A percentile compares a stretch with the other conserved stretches of the same genome.
These are phyloP conservation scores for Pseudococcus longispinus DNA, from an alignment of 2,888 invertebrate species.

Conservation along the genomic window DNA sequence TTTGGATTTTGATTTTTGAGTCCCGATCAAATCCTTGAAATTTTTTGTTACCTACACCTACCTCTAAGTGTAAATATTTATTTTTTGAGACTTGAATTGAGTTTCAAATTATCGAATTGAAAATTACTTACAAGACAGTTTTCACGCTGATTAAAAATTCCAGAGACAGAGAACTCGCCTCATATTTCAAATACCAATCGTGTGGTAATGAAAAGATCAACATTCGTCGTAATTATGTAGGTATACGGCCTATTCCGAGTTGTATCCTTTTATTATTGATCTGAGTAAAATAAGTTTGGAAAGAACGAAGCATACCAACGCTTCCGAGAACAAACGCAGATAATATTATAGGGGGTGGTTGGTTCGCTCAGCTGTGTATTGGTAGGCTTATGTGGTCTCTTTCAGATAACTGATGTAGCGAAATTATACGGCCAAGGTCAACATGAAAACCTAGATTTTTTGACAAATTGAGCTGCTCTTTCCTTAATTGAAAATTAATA, in stretches of 20 bases:
- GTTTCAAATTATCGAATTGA: neutral
- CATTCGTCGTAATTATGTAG: neutral
- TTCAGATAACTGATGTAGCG: conserved; percentile 2
- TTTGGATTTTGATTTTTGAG: no score
- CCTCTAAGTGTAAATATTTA: no score
- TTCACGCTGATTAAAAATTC: neutral
- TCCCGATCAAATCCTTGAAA: no score
- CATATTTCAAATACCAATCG: neutral
- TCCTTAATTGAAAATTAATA: neutral
- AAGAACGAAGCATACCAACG: neutral
- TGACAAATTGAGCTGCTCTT: neutral
- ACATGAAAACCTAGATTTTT: neutral
- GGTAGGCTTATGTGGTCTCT: neutral
- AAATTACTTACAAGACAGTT: neutral
- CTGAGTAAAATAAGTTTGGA: neutral
- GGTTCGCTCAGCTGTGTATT: neutral
- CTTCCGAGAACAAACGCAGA: neutral
- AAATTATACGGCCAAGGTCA: conserved; percentile 32
- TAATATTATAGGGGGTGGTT: neutral
- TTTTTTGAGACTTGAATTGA: neutral
- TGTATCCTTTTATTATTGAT: conserved; percentile 18
- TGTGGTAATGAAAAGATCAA: neutral
- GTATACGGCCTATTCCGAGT: neutral
- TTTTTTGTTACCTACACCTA: no score
- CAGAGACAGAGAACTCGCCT: neutral